Evolutionary conservation across 1,140 invertebrate genomes (phyloP).

Genomic region (Cyrtorhinus lividipennis): DNA sequence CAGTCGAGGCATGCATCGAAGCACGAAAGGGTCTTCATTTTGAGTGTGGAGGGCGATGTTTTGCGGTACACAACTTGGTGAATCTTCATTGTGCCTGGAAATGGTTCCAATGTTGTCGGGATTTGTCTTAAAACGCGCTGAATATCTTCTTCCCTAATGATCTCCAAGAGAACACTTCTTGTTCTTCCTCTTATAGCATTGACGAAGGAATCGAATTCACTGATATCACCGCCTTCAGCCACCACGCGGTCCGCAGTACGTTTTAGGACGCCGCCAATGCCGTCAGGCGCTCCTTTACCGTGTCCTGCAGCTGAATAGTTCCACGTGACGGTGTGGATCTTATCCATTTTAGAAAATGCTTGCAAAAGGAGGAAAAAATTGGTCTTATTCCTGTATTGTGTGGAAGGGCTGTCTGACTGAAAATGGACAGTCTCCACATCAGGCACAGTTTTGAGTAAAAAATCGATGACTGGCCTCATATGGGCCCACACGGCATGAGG

Average conservation of each 20-base stretch:
- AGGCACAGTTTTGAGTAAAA: neutral
- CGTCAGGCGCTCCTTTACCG: slow-evolving; percentile 29
- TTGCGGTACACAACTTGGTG: neutral
- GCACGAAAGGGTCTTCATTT: neutral
- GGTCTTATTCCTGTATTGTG: slow-evolving; percentile 21
- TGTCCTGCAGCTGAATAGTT: slow-evolving; percentile 28
- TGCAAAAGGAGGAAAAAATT: slow-evolving; percentile 12
- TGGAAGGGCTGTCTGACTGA: slow-evolving; percentile 11
- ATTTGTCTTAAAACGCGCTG: too few species aligned
- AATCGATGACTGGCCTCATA: slow-evolving; percentile 26
- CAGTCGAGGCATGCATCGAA: too few species aligned
- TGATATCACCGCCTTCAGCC: slow-evolving; percentile 22
- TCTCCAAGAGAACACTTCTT: neutral
- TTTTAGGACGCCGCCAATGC: slow-evolving; percentile 31
- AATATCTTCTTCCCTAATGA: neutral
- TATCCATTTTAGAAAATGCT: neutral
- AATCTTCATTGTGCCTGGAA: neutral
- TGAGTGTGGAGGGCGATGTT: neutral
- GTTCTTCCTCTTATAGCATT: neutral
- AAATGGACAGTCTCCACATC: slow-evolving; percentile 17
- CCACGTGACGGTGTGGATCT: slow-evolving; percentile 24
- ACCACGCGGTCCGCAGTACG: slow-evolving; percentile 26
- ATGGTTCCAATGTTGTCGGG: too few species aligned
- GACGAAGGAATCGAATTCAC: neutral
- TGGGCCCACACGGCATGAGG: slow-evolving; percentile 29